Conservation (phyloP, 2,888 invertebrate genomes). For the Ceramica pisi region DNA sequence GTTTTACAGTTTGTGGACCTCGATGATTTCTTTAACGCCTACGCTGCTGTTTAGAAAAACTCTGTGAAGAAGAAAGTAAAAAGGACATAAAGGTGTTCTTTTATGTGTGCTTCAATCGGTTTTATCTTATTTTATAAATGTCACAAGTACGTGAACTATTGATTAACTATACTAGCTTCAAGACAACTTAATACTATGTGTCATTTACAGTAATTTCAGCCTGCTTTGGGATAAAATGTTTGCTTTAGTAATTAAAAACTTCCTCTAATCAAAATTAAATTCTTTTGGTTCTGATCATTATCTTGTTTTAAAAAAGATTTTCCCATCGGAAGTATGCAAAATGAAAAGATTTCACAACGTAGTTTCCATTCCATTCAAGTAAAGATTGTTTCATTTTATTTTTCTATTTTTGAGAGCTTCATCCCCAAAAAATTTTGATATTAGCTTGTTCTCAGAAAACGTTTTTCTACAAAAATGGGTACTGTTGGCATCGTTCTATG, state of each 20-base stretch:
- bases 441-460: slow-evolving; percentile 25
- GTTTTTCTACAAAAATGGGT: slow-evolving; percentile 25
- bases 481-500: slow-evolving; percentile 16
- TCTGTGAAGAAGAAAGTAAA: not conserved
- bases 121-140: not conserved
- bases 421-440: slow-evolving; percentile 15
- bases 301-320: not conserved
- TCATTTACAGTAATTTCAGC: too few relatives aligned
- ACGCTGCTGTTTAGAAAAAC: slow-evolving; percentile 5
- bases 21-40: slow-evolving; percentile 8
- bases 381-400: slow-evolving; percentile 11
- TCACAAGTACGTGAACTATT: not conserved
- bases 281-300: not conserved
- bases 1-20: slow-evolving; percentile 7
- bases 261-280: not conserved
- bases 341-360: not conserved
- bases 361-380: slow-evolving; percentile 3
- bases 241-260: not conserved
- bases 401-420: not conserved
- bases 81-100: not conserved
- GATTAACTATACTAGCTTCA: not conserved
- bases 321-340: not conserved
- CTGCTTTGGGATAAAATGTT: too few relatives aligned
- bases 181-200: too few relatives aligned
- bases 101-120: not conserved